phyloP scores from a whole-genome alignment of 2,113 vertebrate species.

The Podarcis cretensis region DNA sequence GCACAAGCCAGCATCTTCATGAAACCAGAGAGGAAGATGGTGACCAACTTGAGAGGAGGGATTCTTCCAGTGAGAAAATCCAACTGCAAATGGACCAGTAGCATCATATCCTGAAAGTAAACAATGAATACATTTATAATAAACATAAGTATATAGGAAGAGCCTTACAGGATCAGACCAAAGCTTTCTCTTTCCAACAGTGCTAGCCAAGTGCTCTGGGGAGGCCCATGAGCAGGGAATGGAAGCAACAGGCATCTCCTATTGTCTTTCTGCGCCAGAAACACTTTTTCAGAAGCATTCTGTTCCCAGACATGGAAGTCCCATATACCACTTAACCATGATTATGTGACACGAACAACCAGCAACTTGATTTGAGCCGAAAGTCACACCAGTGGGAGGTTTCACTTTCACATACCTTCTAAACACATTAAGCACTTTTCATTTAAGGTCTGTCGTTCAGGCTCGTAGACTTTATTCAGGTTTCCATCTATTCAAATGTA shows the following conservation, averaged over 20 bases:
- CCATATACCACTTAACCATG: neutral
- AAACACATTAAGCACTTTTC: neutral
- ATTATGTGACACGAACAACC: neutral
- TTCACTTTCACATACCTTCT: neutral
- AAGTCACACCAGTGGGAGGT: neutral
- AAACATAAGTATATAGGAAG: neutral
- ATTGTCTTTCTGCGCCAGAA: too few relatives aligned
- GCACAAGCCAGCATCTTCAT: conserved; percentile 73
- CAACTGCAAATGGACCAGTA: conserved; percentile 81
- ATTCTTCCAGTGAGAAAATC: conserved; percentile 86
- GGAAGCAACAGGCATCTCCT: neutral
- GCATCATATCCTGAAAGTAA: conserved; percentile 76
- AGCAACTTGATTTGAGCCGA: neutral
- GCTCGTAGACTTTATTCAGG: neutral
- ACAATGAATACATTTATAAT: conserved; percentile 3
- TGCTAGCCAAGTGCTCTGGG: neutral
- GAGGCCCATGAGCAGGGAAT: neutral
- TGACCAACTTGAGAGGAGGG: conserved; percentile 65
- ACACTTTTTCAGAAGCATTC: neutral
- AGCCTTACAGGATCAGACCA: neutral
- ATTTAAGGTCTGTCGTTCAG: neutral
- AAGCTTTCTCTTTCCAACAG: neutral
- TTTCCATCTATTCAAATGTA: neutral
- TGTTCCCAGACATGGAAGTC: neutral
- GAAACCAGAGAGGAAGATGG: conserved; percentile 64